Conservation (phyloP, 2,888 invertebrate species). For the Platycnemis pennipes region DNA sequence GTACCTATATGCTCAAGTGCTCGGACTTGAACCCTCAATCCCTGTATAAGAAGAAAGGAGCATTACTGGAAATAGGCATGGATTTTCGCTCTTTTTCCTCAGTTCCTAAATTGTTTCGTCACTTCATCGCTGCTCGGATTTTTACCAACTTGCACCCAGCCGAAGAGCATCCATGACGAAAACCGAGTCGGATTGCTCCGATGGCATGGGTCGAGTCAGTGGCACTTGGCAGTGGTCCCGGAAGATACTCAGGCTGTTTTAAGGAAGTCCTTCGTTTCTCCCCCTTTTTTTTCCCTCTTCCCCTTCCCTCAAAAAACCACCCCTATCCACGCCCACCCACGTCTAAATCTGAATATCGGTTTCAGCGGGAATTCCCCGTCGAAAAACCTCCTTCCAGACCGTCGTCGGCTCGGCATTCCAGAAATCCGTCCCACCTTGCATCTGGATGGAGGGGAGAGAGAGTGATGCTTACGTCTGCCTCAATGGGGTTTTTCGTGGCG, state of each 20-base stretch:
- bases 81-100: too few relatives aligned
- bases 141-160: too few relatives aligned
- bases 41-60: too few relatives aligned
- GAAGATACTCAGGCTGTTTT: too few relatives aligned
- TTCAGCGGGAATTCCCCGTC: slow-evolving; percentile 55
- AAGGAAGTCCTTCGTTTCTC: too few relatives aligned
- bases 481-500: too few relatives aligned
- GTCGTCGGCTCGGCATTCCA: background rate
- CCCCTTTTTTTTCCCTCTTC: too few relatives aligned
- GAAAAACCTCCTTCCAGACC: background rate
- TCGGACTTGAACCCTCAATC: too few relatives aligned
- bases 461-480: background rate
- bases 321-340: background rate
- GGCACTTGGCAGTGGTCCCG: background rate
- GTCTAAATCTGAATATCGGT: slow-evolving; percentile 52
- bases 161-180: background rate
- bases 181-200: background rate
- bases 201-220: background rate
- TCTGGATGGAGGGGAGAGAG: background rate
- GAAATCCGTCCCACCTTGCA: slow-evolving; percentile 28
- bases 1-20: too few relatives aligned
- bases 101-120: too few relatives aligned
- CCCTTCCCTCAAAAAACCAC: background rate
- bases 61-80: too few relatives aligned
- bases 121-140: too few relatives aligned